Evolutionary conservation across 2,888 invertebrate species (phyloP), one percentile per base, ranked within the genome.

Genomic region (Diaphora mendica): DNA sequence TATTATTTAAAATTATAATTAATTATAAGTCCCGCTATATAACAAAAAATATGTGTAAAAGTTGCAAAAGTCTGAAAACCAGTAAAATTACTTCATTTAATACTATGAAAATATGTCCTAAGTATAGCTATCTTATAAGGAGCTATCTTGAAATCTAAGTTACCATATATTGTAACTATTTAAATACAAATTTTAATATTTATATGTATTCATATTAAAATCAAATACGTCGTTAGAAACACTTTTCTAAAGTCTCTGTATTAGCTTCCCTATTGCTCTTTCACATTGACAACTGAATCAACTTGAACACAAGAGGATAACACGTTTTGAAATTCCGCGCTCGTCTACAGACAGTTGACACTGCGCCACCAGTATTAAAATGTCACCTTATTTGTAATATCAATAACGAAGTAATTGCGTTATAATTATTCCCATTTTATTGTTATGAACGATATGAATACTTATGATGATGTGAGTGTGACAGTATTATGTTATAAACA

Each of bases 331-430:
- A 68, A 8, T 33, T 65, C 55, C 42, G 30, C 17, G 51, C 55
- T 55, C 42, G 64, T 35, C 64, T 67, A 70, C 17, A n/a, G 64
- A 71, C 55, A 44, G 64, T 48, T 68, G 71, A 71, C 68, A 64
- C 90, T 87, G 81, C 80, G 85, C 87, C 73, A 67, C 17, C 84
- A 87, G 89, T 84, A 86, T 86, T 87, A 87, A 90, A 90, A 90
- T 85, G 82, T 86, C 87, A 86, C 82, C 78, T 78, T 79, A 77
- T 79, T 80, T 85, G 80, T 82, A 83, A 78, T 89, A 89, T 90
- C 87, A 82, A 83, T 82, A 85, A 80, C 72, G 75, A 83, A 87
- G 85, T 89, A 89, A 90, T 89, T 90, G 86, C 81, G 74, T 74
- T 83, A 85, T 89, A 86, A 87, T 84, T 84, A 82, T 84, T 85